These are phyloP conservation scores for Anastrepha ludens DNA, from an alignment of 1,140 invertebrate genomes.

Conservation along the genomic window DNA sequence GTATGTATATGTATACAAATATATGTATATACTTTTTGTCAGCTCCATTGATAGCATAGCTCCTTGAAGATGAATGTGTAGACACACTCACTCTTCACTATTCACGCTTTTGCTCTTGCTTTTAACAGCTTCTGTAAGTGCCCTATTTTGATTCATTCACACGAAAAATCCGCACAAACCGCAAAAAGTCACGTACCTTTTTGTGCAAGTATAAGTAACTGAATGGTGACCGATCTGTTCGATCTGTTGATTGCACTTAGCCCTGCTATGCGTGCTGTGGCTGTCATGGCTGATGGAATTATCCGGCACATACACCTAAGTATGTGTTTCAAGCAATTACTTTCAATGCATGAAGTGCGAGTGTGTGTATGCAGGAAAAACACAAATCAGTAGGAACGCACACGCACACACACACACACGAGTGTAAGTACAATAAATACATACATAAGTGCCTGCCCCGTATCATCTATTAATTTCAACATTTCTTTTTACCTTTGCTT, in stretches of 20 bases:
- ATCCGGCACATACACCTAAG: neutral
- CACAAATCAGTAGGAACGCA: conserved; percentile 11
- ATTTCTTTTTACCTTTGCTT: neutral
- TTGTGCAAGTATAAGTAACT: conserved; percentile 35
- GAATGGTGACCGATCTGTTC: conserved; percentile 43
- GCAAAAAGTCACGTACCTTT: conserved; percentile 57
- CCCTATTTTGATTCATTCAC: conserved; percentile 31
- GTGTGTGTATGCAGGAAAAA: neutral
- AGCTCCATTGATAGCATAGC: neutral
- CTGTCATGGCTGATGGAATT: neutral
- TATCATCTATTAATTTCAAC: no score
- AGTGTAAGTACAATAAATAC: no score
- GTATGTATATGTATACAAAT: neutral
- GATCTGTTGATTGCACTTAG: conserved; percentile 11
- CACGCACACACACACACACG: neutral
- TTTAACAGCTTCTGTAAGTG: neutral
- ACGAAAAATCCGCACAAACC: conserved; percentile 57
- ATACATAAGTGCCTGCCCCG: no score
- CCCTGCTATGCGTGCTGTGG: neutral
- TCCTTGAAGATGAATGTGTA: conserved; percentile 8
- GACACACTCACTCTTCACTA: neutral
- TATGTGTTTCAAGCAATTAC: neutral
- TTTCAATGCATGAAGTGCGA: neutral
- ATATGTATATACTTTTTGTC: neutral
- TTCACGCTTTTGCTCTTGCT: neutral